Evolutionary conservation across 2,888 invertebrate species (phyloP), one percentile per base, ranked within the genome.

Genomic region (Oasisia sp.): DNA sequence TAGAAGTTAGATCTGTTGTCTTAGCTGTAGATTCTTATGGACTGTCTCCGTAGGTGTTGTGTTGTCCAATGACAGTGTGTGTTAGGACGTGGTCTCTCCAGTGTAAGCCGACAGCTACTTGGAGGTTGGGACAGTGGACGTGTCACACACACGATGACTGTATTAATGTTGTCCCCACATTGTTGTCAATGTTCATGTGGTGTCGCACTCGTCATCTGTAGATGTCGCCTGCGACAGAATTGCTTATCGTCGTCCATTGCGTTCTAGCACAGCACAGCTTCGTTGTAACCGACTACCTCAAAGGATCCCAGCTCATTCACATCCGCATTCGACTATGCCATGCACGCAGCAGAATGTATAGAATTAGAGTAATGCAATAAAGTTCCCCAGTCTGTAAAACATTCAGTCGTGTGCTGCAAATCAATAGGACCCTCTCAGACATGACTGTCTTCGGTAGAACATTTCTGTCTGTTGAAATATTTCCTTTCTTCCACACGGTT

Each of bases 281-380:
- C n/a, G 74, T 74, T 19, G 74, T 74, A 3, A 27, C 74, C 27
- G 27, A 27, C 27, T 19, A n/a, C 27, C 2, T 74, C 74, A 27
- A 74, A 74, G 74, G n/a, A 74, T 74, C 74, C 74, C n/a, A 74
- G 27, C 27, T n/a, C 74, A 74, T 74, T 74, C 74, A 74, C 74
- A 74, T 74, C 74, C 27, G 74, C 7, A 74, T 74, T 74, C 0
- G 27, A 27, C 74, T 74, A 74, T 5, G 19, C 27, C 27, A 27
- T n/a, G n/a, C 27, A 14, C 7, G 74, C 74, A 74, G 74, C 27
- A n/a, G 27, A 19, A 74, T 27, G 14, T 74, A 74, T 74, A 74
- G 74, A 74, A 74, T 74, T 74, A 27, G 19, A 27, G 74, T 74
- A 74, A 74, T 27, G 74, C 74, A 27, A 74, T 74, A 74, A 74